Percentiles rank a stretch among this genome's conserved stretches.
Conservation (phyloP, 2,888 invertebrate genomes). For the Chymomyza caudatula region DNA sequence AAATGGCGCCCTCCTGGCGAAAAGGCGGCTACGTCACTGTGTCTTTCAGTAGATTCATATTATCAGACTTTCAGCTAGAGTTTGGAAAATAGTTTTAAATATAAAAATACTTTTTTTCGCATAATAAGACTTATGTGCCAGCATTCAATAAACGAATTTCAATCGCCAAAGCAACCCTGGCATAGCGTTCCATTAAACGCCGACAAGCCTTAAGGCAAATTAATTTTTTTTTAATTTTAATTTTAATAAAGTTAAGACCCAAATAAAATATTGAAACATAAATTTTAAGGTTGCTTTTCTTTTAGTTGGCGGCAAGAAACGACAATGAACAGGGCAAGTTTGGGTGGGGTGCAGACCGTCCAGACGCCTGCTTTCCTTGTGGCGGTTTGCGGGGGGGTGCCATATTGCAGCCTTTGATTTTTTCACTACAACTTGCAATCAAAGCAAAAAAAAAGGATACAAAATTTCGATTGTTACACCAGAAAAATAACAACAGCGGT, state of each 20-base stretch:
- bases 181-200: no score
- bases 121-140: no score
- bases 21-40: no score
- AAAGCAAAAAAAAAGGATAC: constrained; percentile 38
- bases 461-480: constrained; percentile 62
- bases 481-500: constrained; percentile 62
- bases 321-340: no score
- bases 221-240: not conserved
- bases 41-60: no score
- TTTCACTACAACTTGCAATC: constrained; percentile 13
- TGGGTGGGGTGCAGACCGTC: not conserved
- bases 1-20: no score
- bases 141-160: no score
- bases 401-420: constrained; percentile 67
- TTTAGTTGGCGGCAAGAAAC: no score
- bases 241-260: not conserved
- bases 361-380: not conserved
- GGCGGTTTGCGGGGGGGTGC: constrained; percentile 28
- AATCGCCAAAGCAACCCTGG: not conserved
- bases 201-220: not conserved
- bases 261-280: not conserved
- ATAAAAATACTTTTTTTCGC: no score
- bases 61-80: no score
- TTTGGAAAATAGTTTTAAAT: no score
- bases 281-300: not conserved